Evolutionary conservation across 2,888 invertebrate species (phyloP).

Genomic region (Ormyrus labotus): DNA sequence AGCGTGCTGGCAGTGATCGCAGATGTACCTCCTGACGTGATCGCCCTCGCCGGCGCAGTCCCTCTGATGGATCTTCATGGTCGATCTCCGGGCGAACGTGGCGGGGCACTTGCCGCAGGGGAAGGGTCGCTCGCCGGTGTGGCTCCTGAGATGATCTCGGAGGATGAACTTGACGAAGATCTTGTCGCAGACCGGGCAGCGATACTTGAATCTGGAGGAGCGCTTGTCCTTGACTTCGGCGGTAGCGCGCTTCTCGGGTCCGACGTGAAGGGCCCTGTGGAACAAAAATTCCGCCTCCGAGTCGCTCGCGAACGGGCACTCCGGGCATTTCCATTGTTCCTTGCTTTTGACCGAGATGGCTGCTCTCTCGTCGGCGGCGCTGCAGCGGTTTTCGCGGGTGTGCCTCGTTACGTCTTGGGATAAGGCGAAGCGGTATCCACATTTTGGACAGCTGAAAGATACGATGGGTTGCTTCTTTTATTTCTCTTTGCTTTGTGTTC

Average conservation of each 20-base stretch:
- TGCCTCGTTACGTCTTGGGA: conserved; percentile 87
- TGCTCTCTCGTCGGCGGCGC: conserved; percentile 24
- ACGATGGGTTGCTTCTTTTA: no score
- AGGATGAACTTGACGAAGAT: conserved; percentile 82
- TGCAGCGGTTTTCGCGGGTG: conserved; percentile 80
- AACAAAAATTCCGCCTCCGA: conserved; percentile 85
- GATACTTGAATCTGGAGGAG: conserved; percentile 77
- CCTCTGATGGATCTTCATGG: conserved; percentile 80
- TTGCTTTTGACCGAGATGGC: conserved; percentile 25
- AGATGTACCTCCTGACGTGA: conserved; percentile 67
- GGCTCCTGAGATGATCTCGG: conserved; percentile 83
- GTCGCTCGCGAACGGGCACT: conserved; percentile 80
- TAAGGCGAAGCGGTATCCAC: conserved; percentile 83
- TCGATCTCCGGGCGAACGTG: conserved; percentile 82
- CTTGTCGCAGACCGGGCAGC: conserved; percentile 84
- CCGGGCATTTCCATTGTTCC: conserved; percentile 78
- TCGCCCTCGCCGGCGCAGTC: conserved; percentile 66
- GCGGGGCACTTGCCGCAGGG: conserved; percentile 80
- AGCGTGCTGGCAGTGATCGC: conserved; percentile 71
- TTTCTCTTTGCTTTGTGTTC: no score
- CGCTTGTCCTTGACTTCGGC: conserved; percentile 79
- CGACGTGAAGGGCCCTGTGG: conserved; percentile 83
- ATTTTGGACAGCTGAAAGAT: conserved; percentile 82
- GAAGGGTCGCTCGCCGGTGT: conserved; percentile 86
- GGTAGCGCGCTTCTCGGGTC: conserved; percentile 71